Evolutionary conservation across 2,113 vertebrate species (phyloP).

Genomic region (Corythaeola cristata): DNA sequence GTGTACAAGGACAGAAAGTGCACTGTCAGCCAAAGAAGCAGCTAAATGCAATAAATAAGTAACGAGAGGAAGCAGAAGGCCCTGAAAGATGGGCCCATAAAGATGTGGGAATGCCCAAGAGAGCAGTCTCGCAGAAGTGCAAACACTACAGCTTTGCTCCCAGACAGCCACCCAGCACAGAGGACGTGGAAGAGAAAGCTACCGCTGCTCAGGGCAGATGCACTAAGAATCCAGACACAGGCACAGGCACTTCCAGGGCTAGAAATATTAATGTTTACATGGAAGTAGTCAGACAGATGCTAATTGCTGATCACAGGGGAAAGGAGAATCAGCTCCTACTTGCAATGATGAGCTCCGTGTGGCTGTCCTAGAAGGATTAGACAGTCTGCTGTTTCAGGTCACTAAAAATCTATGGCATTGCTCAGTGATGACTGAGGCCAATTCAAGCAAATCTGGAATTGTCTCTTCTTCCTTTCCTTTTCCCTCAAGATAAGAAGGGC

Average conservation of each 20-base stretch:
- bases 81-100: conserved; percentile 32
- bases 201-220: background rate
- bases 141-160: background rate
- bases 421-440: background rate
- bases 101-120: background rate
- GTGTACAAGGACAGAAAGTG: conserved; percentile 24
- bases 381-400: background rate
- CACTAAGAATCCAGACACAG: background rate
- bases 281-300: background rate
- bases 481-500: background rate
- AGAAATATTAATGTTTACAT: background rate
- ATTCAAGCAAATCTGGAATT: background rate
- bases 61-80: conserved; percentile 36
- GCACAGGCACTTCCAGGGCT: background rate
- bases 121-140: background rate
- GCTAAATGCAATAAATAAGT: conserved; percentile 55
- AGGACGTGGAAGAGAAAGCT: background rate
- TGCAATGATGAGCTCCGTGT: background rate
- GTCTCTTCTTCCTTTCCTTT: background rate
- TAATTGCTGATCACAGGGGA: background rate
- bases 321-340: background rate
- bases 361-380: background rate
- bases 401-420: background rate
- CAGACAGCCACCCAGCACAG: background rate
- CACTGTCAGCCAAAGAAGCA: conserved; percentile 40